Base-by-base conservation (phyloP, 2,888 invertebrate genomes). In the Chirona hameri region DNA sequence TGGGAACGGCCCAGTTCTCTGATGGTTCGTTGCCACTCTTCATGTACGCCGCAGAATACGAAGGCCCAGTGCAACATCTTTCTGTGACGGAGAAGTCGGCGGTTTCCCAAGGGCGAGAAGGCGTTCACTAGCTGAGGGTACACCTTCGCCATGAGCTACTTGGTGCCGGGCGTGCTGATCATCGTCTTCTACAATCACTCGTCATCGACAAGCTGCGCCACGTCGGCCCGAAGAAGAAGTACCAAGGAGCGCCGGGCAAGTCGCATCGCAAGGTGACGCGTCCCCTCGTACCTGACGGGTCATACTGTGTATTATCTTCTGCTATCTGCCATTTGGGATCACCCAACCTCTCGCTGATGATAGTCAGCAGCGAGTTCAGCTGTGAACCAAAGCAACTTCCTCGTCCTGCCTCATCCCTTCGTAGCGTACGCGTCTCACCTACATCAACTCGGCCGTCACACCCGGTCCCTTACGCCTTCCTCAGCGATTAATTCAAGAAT, bases 251-350 rank as follows among this genome's bases (percentile, higher is more conserved):
- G 95, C 91, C 95, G n/a, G n/a, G 94, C 87, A 91, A 87, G 82
- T 87, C 87, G 0, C 88, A 88, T 82, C 91, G 95, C 83, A 96
- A 96, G 88, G 97, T 96, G 10, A 97, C 97, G n/a, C 95, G 94
- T 86, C 89, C n/a, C n/a, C n/a, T 97, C 86, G 97, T 97, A 46
- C n/a, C 89, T 97, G 84, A 96, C 96, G 9, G 96, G 95, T 97
- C 85, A 94, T n/a, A n/a, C 96, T 0, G 96, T 96, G 55, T 97
- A 97, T 89, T 93, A n/a, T 96, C 7, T 89, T 95, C 84, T 97
- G 96, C 89, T 97, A 96, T 96, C 89, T 95, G 85, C 97, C 97
- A 9, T 96, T 97, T 88, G 97, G 97, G 97, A 92, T 95, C 82
- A 93, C 93, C 83, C 97, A 97, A 88, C 84, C n/a, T 96, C 86